These are phyloP conservation scores for Zaprionus capensis DNA, from an alignment of 1,140 invertebrate species.

Conservation along the genomic window DNA sequence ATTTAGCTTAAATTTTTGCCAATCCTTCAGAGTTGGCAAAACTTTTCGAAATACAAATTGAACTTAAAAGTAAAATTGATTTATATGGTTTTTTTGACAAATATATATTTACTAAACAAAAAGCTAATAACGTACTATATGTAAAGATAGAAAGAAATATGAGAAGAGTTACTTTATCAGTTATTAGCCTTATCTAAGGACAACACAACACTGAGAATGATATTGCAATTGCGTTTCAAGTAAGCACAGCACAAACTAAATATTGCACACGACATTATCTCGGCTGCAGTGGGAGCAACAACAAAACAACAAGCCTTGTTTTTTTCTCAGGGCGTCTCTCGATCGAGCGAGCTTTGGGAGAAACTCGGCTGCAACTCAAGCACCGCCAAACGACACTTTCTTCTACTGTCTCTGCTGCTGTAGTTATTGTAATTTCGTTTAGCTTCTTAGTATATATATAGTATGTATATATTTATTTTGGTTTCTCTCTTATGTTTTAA, in stretches of 20 bases:
- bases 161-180: neutral
- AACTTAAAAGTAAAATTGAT: neutral
- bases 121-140: neutral
- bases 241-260: constrained; percentile 29
- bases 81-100: neutral
- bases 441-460: constrained; percentile 61
- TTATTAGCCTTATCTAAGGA: constrained; percentile 2
- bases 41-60: neutral
- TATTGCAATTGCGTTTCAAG: constrained; percentile 36
- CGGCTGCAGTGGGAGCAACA: constrained; percentile 45
- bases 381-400: constrained; percentile 22
- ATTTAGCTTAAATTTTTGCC: neutral
- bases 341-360: constrained; percentile 19
- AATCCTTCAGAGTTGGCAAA: neutral
- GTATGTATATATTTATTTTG: constrained; percentile 71
- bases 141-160: neutral
- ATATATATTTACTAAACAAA: neutral
- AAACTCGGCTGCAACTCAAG: constrained; percentile 28
- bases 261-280: constrained; percentile 53
- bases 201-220: constrained; percentile 18
- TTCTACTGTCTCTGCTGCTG: constrained; percentile 12
- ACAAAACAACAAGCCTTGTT: constrained; percentile 57
- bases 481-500: constrained; percentile 65
- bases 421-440: constrained; percentile 35
- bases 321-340: constrained; percentile 13